phyloP scores from a whole-genome alignment of 64 coral and sea anemone species.

The Cladopsammia gracilis region DNA sequence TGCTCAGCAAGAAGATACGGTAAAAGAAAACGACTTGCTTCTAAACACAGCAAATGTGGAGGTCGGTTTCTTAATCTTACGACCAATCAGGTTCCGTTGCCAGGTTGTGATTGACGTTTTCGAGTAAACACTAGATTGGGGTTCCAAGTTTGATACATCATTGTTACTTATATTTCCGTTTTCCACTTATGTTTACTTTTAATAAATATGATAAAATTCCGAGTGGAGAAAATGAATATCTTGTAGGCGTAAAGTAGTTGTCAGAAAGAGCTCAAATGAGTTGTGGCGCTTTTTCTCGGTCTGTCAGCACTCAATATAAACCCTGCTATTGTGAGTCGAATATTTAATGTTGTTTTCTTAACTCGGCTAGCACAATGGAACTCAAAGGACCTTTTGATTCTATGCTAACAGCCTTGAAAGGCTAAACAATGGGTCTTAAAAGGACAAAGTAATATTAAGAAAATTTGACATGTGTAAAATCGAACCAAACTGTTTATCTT shows the following conservation, averaged over 20 bases:
- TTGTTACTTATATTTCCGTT: slow-evolving; percentile 55
- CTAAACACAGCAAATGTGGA: slow-evolving; percentile 1
- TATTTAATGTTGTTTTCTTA: slow-evolving; percentile 61
- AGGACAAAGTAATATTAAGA: slow-evolving; percentile 78
- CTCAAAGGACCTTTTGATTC: slow-evolving; percentile 50
- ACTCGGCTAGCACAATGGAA: slow-evolving; percentile 58
- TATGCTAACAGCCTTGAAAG: slow-evolving; percentile 65
- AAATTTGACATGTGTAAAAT: slow-evolving; percentile 85
- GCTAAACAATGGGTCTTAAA: slow-evolving; percentile 75
- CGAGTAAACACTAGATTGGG: background rate
- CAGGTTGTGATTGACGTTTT: slow-evolving; percentile 32
- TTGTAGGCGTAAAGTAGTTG: background rate
- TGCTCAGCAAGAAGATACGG: background rate
- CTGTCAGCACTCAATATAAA: background rate
- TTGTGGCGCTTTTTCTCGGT: background rate
- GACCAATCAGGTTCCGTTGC: slow-evolving; percentile 15
- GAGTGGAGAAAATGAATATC: background rate
- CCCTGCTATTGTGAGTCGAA: slow-evolving; percentile 1
- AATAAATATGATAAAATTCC: slow-evolving; percentile 37
- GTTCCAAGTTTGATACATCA: slow-evolving; percentile 36
- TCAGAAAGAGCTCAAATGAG: background rate
- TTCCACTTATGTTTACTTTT: slow-evolving; percentile 34
- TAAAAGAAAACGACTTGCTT: background rate
- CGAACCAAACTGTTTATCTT: slow-evolving; percentile 81
- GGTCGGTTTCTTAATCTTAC: background rate